Conservation (phyloP, 1,140 invertebrate species). For the Dendroctonus valens region DNA sequence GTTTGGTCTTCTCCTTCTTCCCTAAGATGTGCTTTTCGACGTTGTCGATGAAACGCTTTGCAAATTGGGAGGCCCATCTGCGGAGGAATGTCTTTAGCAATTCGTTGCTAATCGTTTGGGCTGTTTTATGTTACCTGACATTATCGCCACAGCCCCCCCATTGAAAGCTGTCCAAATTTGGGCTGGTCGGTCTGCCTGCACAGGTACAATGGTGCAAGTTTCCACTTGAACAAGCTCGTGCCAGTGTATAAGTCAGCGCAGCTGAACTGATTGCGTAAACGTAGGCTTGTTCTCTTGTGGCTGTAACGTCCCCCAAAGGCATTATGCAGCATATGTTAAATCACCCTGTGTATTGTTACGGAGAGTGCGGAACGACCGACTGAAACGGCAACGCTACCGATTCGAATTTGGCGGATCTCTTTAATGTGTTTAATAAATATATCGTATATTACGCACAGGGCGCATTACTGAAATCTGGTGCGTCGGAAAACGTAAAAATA, state of each 20-base stretch:
- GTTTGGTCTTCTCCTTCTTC: slow-evolving; percentile 38
- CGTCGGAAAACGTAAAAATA: too few species aligned
- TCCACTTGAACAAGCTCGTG: slow-evolving; percentile 68
- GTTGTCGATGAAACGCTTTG: slow-evolving; percentile 60
- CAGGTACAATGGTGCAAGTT: slow-evolving; percentile 63
- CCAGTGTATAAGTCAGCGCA: slow-evolving; percentile 67
- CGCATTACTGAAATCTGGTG: too few species aligned
- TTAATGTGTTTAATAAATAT: too few species aligned
- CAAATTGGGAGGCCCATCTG: slow-evolving; percentile 59
- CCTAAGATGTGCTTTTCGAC: slow-evolving; percentile 45
- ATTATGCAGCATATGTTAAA: neutral
- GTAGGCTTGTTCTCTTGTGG: slow-evolving; percentile 74
- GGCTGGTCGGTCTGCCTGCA: slow-evolving; percentile 58
- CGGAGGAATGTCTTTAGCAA: too few species aligned
- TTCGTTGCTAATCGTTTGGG: too few species aligned
- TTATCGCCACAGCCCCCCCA: slow-evolving; percentile 73
- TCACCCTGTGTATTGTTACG: too few species aligned
- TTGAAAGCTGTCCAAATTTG: slow-evolving; percentile 61
- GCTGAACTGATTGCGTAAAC: slow-evolving; percentile 74
- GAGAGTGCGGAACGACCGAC: too few species aligned
- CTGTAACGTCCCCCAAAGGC: slow-evolving; percentile 49
- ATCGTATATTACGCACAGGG: too few species aligned
- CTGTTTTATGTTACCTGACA: slow-evolving; percentile 46
- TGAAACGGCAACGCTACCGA: too few species aligned
- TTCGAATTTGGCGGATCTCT: too few species aligned